A percentile compares a stretch with the other conserved stretches of the same genome.
These are phyloP conservation scores for Polyommatus icarus DNA, from an alignment of 2,888 invertebrate species.

Conservation along the genomic window DNA sequence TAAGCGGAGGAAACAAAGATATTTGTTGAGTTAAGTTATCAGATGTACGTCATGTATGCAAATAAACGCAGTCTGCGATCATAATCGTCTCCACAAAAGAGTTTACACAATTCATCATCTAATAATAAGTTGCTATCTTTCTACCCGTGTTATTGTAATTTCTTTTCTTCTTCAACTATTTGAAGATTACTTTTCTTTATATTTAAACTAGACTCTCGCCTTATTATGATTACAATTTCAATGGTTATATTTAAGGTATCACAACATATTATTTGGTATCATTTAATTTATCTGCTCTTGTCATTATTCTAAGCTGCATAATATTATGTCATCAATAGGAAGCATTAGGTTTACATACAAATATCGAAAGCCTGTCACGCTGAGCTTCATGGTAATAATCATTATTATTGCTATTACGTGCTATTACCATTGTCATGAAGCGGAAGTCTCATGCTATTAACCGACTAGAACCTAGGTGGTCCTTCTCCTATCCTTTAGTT, in stretches of 20 bases:
- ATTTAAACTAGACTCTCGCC: too few species aligned
- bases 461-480: conserved; percentile 1
- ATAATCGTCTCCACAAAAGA: neutral
- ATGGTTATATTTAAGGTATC: too few species aligned
- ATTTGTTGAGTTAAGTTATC: conserved; percentile 15
- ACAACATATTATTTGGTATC: too few species aligned
- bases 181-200: too few species aligned
- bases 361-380: neutral
- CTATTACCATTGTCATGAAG: neutral
- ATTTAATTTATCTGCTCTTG: neutral
- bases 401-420: neutral
- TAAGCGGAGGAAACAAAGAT: conserved; percentile 18
- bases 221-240: too few species aligned
- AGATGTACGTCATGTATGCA: conserved; percentile 17
- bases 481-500: neutral
- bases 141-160: neutral
- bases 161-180: too few species aligned
- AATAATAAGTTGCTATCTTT: neutral
- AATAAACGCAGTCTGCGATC: conserved; percentile 9
- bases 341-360: neutral
- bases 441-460: neutral
- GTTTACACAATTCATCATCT: neutral
- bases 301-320: neutral
- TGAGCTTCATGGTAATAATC: neutral
- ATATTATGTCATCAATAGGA: neutral